Conservation (phyloP, 2,113 vertebrate species). For the Climacteris rufus region DNA sequence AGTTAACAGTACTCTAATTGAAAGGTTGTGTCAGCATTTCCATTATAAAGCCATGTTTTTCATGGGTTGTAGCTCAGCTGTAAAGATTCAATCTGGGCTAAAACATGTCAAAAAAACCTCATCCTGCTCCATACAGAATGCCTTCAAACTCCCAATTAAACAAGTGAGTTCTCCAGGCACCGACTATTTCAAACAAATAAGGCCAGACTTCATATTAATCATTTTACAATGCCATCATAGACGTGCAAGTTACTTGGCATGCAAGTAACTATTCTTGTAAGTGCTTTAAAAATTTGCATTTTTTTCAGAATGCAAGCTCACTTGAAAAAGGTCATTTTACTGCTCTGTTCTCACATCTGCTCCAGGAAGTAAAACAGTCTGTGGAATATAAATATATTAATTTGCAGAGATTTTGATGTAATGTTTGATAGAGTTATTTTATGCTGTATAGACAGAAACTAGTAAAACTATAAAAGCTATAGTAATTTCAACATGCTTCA, state of each 20-base stretch:
- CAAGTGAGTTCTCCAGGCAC: background rate
- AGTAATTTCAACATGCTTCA: background rate
- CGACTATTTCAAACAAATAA: background rate
- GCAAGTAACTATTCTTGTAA: background rate
- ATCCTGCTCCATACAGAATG: slow-evolving; percentile 11
- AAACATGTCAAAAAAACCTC: slow-evolving; percentile 43
- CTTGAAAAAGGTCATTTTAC: background rate
- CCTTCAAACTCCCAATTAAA: slow-evolving; percentile 32
- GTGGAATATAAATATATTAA: background rate
- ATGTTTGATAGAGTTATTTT: background rate
- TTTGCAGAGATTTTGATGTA: background rate
- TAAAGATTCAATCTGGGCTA: slow-evolving; percentile 53
- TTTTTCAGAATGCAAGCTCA: background rate
- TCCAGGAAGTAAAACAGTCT: background rate
- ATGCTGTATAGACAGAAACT: background rate
- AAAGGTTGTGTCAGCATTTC: slow-evolving; percentile 62
- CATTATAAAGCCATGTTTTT: slow-evolving; percentile 61
- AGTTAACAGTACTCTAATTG: slow-evolving; percentile 52
- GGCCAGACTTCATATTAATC: background rate
- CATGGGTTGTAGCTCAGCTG: slow-evolving; percentile 60
- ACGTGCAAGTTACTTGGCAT: background rate
- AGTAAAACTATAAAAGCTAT: background rate
- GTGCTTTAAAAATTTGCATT: background rate
- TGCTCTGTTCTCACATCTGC: background rate
- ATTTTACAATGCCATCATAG: slow-evolving; percentile 9